phyloP scores from a whole-genome alignment of 2,113 vertebrate species.

The Corvus cornix region DNA sequence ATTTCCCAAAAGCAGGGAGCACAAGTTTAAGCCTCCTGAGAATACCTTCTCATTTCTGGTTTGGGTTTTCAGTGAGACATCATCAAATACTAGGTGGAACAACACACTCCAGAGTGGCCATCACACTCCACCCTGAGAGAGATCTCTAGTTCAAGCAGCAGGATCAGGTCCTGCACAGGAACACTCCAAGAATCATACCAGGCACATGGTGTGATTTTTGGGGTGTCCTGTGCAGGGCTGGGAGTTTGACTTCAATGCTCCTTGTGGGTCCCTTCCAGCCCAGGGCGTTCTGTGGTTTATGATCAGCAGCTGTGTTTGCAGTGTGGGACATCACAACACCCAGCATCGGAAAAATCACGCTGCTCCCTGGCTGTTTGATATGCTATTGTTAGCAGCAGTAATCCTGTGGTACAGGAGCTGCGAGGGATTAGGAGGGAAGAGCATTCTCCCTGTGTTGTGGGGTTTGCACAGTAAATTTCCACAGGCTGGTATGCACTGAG shows the following conservation, averaged over 20 bases:
- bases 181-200: not conserved
- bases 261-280: not conserved
- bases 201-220: not conserved
- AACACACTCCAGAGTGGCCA: not conserved
- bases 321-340: not conserved
- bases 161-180: not conserved
- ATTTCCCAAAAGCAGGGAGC: not conserved
- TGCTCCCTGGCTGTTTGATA: not conserved
- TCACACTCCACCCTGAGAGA: not conserved
- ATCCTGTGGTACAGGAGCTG: not conserved
- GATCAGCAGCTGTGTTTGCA: not conserved
- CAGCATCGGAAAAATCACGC: fast-evolving
- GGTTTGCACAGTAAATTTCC: conserved; percentile 40
- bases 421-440: conserved; percentile 36
- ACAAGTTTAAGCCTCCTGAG: not conserved
- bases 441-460: not conserved
- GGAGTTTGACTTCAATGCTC: not conserved
- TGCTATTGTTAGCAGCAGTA: conserved; percentile 46
- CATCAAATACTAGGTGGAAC: not conserved
- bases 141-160: not conserved
- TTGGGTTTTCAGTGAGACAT: not conserved
- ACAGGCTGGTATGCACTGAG: not conserved
- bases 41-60: not conserved
- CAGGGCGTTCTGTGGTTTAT: not conserved
- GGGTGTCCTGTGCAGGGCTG: not conserved